These are phyloP conservation scores for Microctonus brassicae DNA, from an alignment of 2,888 invertebrate genomes.

Conservation along the genomic window DNA sequence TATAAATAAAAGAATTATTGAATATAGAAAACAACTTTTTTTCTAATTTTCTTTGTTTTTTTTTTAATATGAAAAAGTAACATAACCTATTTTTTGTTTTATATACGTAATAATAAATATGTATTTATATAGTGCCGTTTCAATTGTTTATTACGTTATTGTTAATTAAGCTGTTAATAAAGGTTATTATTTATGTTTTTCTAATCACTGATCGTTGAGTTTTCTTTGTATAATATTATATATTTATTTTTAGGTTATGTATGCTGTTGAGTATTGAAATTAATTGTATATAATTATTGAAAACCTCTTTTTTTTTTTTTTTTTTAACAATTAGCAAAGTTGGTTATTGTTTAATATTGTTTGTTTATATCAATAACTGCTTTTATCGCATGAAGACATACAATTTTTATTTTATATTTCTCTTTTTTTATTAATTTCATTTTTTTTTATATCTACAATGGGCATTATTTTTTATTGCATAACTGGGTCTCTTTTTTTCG, in stretches of 20 bases:
- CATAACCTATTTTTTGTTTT: not conserved
- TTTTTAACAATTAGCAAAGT: no score
- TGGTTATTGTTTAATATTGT: no score
- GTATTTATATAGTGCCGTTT: conserved; percentile 7
- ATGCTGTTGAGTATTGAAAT: no score
- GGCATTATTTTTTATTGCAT: no score
- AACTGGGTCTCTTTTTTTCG: no score
- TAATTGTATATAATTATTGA: no score
- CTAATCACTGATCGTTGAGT: not conserved
- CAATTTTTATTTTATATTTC: no score
- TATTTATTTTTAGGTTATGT: not conserved
- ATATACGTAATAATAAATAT: not conserved
- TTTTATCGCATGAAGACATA: no score
- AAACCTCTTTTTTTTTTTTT: no score
- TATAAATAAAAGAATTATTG: not conserved
- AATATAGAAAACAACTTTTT: not conserved
- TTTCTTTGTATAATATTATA: not conserved
- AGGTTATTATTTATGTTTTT: not conserved
- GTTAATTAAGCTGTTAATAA: not conserved
- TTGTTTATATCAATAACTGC: not conserved
- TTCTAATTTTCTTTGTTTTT: not conserved
- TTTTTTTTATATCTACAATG: no score
- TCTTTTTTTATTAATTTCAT: no score
- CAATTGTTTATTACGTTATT: not conserved
- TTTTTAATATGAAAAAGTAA: not conserved